Base-by-base conservation (phyloP, 37 sponge, comb jelly and placozoan genomes). In the Amphimedon queenslandica region DNA sequence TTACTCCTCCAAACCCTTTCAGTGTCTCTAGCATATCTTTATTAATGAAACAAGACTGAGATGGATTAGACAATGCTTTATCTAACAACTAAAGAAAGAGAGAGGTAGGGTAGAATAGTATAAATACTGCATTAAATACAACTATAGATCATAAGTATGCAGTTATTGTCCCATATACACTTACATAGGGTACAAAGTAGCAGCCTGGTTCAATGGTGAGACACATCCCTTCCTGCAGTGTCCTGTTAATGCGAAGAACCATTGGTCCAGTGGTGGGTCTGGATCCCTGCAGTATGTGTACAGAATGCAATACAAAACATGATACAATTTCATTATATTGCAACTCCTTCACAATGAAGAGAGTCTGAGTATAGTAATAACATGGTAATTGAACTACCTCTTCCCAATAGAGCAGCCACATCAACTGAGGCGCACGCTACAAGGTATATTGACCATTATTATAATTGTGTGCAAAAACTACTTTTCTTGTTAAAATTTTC, bases 201-300 rank as follows among this genome's bases (percentile, higher is more conserved):
- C 85, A 67, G 1, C 99, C 99, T 16, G 99, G 99, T 69, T 99
- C 99, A 58, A 99, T 73, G 29, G 99, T 99, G 42, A 99, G 58
- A 69, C 93, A 95, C 99, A 99, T 99, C 13, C 96, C 96, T 33
- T 81, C 93, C 71, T 95, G 36, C 41, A 99, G 87, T 16, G 71
- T 79, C 29, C 99, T 40, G 21, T 82, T 84, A 4, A 94, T 93
- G 6, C 99, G 84, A 51, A 99, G 91, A 34, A 56, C 70, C 68
- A 31, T 82, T 64, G 88, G 69, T 0, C 98, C 97, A 42, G 93
- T 87, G 56, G 72, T 70, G 0, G 77, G 11, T 53, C 71, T 16
- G 93, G 66, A 10, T 79, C 82, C 31, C 77, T 72, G 0, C 88
- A 90, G 81, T 90, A 57, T 5, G 56, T 58, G 27, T 56, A 37